Evolutionary conservation across 2,888 invertebrate genomes (phyloP).

Genomic region (Blastobasis adustella): DNA sequence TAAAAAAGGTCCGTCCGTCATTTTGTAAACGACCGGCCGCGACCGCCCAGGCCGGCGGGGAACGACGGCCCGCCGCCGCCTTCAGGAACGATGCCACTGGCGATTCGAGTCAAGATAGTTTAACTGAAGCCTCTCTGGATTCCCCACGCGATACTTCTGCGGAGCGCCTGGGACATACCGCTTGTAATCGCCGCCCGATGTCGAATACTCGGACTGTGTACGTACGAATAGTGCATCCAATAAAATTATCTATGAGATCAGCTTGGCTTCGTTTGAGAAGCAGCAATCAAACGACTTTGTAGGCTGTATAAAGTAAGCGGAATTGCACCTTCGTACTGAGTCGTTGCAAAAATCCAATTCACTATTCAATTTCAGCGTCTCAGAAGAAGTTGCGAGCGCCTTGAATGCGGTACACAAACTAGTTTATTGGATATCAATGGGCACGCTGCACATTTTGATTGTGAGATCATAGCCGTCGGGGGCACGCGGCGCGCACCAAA

Average conservation of each 20-base stretch:
- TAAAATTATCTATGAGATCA: too few relatives aligned
- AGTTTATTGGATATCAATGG: constrained; percentile 4
- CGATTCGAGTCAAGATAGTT: constrained; percentile 49
- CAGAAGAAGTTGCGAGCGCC: too few relatives aligned
- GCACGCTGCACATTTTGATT: constrained; percentile 2
- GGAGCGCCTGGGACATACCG: too few relatives aligned
- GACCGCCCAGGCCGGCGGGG: constrained; percentile 39
- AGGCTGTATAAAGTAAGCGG: too few relatives aligned
- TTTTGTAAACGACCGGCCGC: constrained; percentile 64
- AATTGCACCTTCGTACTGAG: too few relatives aligned
- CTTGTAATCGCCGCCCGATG: too few relatives aligned
- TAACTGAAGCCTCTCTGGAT: constrained; percentile 17
- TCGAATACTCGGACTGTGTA: too few relatives aligned
- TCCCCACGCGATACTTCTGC: neutral
- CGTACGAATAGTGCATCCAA: too few relatives aligned
- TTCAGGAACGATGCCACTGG: constrained; percentile 51
- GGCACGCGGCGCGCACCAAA: constrained; percentile 6
- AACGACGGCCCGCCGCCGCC: constrained; percentile 14
- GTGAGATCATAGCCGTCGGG: constrained; percentile 4
- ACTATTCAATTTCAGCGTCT: too few relatives aligned
- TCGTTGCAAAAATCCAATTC: too few relatives aligned
- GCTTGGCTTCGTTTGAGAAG: too few relatives aligned
- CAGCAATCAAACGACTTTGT: too few relatives aligned
- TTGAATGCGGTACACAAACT: neutral
- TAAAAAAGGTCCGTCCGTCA: constrained; percentile 72